Evolutionary conservation across 2,113 vertebrate genomes (phyloP), one percentile per base, ranked within the genome.

Genomic region (Oreochromis aureus): DNA sequence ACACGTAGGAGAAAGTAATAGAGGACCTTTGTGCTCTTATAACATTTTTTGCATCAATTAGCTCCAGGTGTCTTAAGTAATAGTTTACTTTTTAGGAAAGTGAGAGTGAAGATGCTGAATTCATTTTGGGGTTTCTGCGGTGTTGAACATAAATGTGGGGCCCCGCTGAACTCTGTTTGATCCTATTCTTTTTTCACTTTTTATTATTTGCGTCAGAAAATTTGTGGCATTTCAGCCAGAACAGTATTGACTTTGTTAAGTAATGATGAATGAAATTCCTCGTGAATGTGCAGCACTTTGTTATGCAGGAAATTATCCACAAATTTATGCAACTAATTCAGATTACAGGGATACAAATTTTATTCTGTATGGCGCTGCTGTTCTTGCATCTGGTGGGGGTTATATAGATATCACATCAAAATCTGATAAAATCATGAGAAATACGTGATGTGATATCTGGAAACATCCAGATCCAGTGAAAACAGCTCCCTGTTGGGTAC

Each of bases 51-150:
- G 13, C n/a, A 82, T 61, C 63, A 92, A 78, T 87, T 88, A 91
- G 59, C 69, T 89, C 46, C 56, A 30, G 32, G 16, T 84, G 34
- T 81, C 12, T 12, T 92, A 87, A 93, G 94, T 93, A 92, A 94
- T 91, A 11, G 7, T 59, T 24, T 5, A 12, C 8, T 86, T 39
- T 66, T 46, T 36, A 1, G 19, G 22, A 59, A 61, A 73, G 15
- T 48, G 6, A 73, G 24, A 32, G 15, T 32, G 54, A 61, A 61
- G 24, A 53, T 32, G 44, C 8, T 6, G 4, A 10, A 79, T 84
- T 66, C 18, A 32, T 22, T 41, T 44, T 36, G 5, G 7, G 27
- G 0, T 66, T 19, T 54, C 4, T 56, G 16, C 32, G 1, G 1
- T 11, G 10, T 3, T 44, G 51, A 80, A 84, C 10, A 0, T 53